Conservation (phyloP, 2,888 invertebrate species). For the Cenopis cana region DNA sequence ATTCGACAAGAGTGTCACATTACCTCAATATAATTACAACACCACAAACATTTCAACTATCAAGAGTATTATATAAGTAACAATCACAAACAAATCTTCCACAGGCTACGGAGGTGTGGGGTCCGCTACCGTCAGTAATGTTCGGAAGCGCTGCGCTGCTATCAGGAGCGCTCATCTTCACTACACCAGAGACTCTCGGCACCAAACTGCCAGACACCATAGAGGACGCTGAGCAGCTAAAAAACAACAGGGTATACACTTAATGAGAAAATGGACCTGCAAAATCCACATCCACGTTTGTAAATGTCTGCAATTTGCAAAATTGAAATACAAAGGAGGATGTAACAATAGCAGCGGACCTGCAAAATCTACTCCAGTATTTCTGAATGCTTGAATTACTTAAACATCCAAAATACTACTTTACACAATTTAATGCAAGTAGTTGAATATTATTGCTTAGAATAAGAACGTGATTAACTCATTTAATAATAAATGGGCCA, state of each 20-base stretch:
- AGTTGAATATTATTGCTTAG: not conserved
- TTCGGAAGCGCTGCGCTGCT: slow-evolving; percentile 19
- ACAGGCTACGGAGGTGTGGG: slow-evolving; percentile 54
- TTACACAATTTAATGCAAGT: no score
- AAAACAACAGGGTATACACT: slow-evolving; percentile 46
- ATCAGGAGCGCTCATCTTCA: slow-evolving; percentile 16
- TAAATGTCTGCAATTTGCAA: not conserved
- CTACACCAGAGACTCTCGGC: slow-evolving; percentile 61
- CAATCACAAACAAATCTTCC: not conserved
- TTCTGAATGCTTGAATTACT: no score
- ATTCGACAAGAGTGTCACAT: no score
- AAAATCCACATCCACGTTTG: not conserved
- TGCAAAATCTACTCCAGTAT: not conserved
- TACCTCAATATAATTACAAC: no score
- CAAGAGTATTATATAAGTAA: no score
- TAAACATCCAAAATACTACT: no score
- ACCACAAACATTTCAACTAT: no score
- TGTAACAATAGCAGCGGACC: not conserved
- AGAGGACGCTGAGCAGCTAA: slow-evolving; percentile 80
- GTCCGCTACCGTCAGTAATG: slow-evolving; percentile 70
- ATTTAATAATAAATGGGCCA: not conserved
- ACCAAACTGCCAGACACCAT: slow-evolving; percentile 78
- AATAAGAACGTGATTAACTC: not conserved
- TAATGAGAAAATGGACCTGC: not conserved
- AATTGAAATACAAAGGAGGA: not conserved